A percentile compares a stretch with the other conserved stretches of the same genome.
Conservation (phyloP, 2,797 vertebrate genomes). For the Manis pentadactyla region DNA sequence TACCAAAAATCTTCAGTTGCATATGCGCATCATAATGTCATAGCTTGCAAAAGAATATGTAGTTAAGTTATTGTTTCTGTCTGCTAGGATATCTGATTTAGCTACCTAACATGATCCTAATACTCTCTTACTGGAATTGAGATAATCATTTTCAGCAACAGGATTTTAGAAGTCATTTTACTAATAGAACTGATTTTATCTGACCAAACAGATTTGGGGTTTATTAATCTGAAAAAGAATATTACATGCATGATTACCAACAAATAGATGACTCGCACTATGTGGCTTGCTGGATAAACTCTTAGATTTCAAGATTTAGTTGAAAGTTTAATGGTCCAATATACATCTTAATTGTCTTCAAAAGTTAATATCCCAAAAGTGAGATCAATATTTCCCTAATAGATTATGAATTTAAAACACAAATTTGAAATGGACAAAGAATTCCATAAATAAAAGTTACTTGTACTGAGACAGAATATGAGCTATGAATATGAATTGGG, state of each 20-base stretch:
- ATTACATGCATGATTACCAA: background rate
- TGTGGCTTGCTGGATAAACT: conserved; percentile 11
- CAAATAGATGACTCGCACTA: background rate
- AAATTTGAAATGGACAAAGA: conserved; percentile 23
- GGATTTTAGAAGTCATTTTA: background rate
- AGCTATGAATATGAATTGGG: background rate
- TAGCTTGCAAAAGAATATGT: background rate
- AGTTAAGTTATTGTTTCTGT: conserved; percentile 56
- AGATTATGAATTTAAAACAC: conserved; percentile 21
- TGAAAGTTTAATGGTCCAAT: conserved; percentile 35
- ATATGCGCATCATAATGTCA: background rate
- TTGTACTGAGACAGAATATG: background rate
- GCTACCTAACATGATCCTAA: background rate
- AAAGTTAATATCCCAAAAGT: conserved; percentile 7
- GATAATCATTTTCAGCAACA: background rate
- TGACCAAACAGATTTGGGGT: background rate
- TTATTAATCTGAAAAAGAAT: conserved; percentile 29
- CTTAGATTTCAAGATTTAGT: conserved; percentile 47
- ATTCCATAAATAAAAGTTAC: conserved; percentile 42
- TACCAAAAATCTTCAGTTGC: background rate
- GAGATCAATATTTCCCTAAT: background rate
- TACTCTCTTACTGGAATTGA: background rate
- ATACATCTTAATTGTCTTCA: conserved; percentile 21
- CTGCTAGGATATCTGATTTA: background rate
- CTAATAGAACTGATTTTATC: conserved; percentile 38